Percentiles rank a stretch among this genome's conserved stretches.
Evolutionary conservation across 2,113 vertebrate genomes (phyloP).

Genomic region (Cranoglanis bouderius): DNA sequence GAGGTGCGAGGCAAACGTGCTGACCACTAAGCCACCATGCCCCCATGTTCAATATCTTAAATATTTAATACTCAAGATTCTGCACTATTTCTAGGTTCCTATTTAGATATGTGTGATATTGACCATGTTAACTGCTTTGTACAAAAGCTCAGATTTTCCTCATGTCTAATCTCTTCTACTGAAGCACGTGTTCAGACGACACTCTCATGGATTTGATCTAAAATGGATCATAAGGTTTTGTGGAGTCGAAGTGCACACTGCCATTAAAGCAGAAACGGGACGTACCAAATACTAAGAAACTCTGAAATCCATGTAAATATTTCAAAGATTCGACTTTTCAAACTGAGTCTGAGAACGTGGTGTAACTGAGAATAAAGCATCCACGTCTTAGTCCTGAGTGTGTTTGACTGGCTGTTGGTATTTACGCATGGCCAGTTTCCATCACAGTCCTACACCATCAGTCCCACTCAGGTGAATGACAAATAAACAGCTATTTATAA

Average conservation of each 20-base stretch:
- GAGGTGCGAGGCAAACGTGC: no score
- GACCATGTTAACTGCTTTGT: not conserved
- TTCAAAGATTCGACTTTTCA: not conserved
- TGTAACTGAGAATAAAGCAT: not conserved
- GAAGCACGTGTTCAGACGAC: not conserved
- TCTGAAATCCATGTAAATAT: not conserved
- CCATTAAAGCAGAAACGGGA: not conserved
- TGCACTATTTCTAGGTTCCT: not conserved
- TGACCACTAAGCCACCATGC: no score
- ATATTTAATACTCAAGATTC: not conserved
- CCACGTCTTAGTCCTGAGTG: no score
- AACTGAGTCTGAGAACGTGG: not conserved
- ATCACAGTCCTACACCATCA: not conserved
- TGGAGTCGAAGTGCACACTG: no score
- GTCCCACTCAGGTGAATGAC: not conserved
- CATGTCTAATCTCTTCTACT: not conserved
- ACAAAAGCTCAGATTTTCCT: not conserved
- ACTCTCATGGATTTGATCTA: not conserved
- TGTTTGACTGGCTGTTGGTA: not conserved
- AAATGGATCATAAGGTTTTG: not conserved
- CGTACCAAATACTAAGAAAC: no score
- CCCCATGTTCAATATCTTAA: not conserved
- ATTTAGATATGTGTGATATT: not conserved
- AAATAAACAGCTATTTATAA: conserved; percentile 46
- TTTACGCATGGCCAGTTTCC: not conserved